Base-by-base conservation (phyloP, 2,113 vertebrate species). In the Brachirus orientalis region DNA sequence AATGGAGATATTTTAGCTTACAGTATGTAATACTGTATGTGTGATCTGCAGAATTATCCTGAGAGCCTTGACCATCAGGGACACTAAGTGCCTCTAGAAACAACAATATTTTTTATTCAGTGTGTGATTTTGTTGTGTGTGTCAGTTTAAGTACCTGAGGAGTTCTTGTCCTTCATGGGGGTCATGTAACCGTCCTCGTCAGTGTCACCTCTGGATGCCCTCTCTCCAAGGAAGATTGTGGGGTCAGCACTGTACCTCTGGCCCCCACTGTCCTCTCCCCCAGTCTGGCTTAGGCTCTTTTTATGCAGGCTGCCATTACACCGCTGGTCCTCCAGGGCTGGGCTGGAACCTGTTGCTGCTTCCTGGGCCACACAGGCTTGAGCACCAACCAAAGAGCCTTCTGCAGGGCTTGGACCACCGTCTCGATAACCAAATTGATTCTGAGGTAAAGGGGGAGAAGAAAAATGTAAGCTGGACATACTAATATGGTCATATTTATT, bases 161-260 rank as follows among this genome's bases (percentile, higher is more conserved):
- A 95, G 65, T 89, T 86, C 69, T 96, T 98, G 88, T 98, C 96
- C 83, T 96, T 92, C 95, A 95, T 97, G 0, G 97, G 95, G 0
- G 94, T 97, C 95, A 97, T 96, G 88, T 99, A 99, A 8, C 95
- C 95, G 0, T 98, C 96, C 86, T 97, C 96, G 18, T 96, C 95
- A 28, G 94, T 91, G 63, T 95, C 94, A 22, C 92, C 94, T 38
- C 94, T 89, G 45, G 92, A 69, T 0, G 72, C 90, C 18, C 95
- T 92, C 54, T 98, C 96, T 0, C 94, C 92, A 6, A 96, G 89
- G 79, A 97, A 96, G 66, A 95, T 93, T 0, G 98, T 98, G 66
- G 97, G 96, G 75, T 99, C 98, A 0, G 97, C 95, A 2, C 96
- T 98, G 92, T 99, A 99, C 43, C 97, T 93, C 90, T 97, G 98